A percentile compares a stretch with the other conserved stretches of the same genome.
phyloP scores from a whole-genome alignment of 2,113 vertebrate genomes.

The Prochilodus magdalenae region DNA sequence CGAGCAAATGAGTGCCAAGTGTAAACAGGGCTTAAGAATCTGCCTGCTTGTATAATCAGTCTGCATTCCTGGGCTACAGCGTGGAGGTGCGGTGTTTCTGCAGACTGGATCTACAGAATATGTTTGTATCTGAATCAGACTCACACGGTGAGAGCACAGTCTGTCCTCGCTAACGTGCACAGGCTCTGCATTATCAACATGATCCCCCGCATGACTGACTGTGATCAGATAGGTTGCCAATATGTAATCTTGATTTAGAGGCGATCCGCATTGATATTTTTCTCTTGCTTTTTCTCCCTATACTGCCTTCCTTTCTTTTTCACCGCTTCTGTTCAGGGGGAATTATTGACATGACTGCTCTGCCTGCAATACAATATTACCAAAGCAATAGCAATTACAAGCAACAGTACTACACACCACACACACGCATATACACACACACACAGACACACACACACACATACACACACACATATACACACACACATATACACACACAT shows the following conservation, averaged over 20 bases:
- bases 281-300: background rate
- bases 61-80: too few relatives aligned
- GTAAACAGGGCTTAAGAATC: too few relatives aligned
- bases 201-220: too few relatives aligned
- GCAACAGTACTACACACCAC: background rate
- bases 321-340: background rate
- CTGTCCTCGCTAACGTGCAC: background rate
- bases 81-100: background rate
- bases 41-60: too few relatives aligned
- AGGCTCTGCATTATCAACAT: background rate
- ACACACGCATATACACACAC: too few relatives aligned
- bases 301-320: background rate
- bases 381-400: slow-evolving; percentile 4
- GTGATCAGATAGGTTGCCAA: background rate
- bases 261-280: background rate
- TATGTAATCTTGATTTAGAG: background rate
- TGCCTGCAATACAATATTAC: background rate
- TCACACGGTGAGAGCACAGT: background rate
- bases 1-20: too few relatives aligned
- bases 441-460: too few relatives aligned
- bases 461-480: too few relatives aligned
- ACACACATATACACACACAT: too few relatives aligned
- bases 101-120: background rate
- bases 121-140: background rate
- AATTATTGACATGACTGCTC: background rate